phyloP scores from a whole-genome alignment of 1,140 invertebrate species.

The Pogonus chalceus region DNA sequence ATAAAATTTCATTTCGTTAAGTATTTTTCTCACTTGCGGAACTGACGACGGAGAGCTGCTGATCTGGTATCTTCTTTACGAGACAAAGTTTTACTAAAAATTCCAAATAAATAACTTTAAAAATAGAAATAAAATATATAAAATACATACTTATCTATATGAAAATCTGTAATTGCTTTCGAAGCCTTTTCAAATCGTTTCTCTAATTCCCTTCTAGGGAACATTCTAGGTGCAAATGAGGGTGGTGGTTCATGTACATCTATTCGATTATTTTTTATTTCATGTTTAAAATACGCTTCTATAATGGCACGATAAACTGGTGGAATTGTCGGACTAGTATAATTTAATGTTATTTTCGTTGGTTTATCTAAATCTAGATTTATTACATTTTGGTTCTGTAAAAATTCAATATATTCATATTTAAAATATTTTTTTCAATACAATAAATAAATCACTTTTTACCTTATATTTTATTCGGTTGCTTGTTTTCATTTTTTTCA shows the following conservation, averaged over 20 bases:
- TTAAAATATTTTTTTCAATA: no score
- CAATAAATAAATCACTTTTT: no score
- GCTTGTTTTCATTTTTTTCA: no score
- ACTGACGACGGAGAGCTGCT: no score
- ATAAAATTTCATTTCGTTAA: no score
- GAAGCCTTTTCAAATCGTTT: neutral
- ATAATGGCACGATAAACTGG: neutral
- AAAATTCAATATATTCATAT: no score
- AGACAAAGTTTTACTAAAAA: neutral
- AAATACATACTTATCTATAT: neutral
- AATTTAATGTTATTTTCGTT: neutral
- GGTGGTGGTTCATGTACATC: neutral
- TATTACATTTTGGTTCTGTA: neutral
- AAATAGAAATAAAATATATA: neutral
- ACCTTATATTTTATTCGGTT: no score
- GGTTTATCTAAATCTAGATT: neutral
- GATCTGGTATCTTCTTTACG: no score
- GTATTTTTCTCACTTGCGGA: no score
- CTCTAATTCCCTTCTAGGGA: neutral
- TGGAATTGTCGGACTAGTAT: neutral
- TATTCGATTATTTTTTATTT: neutral
- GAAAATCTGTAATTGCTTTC: neutral
- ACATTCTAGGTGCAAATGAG: neutral
- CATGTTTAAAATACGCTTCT: neutral
- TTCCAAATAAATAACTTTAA: neutral